Conservation (phyloP, 2,113 vertebrate genomes). For the Mionectes macconnelli region DNA sequence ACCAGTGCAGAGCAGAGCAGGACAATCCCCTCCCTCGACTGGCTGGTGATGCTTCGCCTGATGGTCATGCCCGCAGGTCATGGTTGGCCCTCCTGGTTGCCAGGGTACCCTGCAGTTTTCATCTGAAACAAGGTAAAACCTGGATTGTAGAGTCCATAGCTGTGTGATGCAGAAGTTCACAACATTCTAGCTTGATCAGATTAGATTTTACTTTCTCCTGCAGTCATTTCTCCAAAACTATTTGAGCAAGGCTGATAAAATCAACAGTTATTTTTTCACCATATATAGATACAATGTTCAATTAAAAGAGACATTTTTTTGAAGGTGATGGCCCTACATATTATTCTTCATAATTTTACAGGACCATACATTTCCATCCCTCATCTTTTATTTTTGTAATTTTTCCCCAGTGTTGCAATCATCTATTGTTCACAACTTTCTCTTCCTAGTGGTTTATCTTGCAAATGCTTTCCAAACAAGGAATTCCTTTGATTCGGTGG, state of each 20-base stretch:
- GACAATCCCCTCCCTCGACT: background rate
- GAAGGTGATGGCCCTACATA: background rate
- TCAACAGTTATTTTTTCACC: background rate
- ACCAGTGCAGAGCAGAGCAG: fast-evolving
- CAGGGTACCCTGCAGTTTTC: background rate
- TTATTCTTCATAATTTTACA: background rate
- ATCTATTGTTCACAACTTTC: background rate
- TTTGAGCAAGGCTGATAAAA: background rate
- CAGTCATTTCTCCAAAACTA: background rate
- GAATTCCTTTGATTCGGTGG: background rate
- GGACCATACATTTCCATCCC: background rate
- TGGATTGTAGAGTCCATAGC: background rate
- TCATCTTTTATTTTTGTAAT: background rate
- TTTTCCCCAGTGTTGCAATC: background rate
- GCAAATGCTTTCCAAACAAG: background rate
- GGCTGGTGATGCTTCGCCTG: fast-evolving
- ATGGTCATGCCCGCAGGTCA: fast-evolving
- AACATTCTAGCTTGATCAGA: background rate
- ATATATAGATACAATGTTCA: background rate
- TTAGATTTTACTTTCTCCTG: background rate
- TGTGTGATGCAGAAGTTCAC: background rate
- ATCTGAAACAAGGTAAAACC: background rate
- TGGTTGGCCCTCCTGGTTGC: background rate
- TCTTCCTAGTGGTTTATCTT: background rate
- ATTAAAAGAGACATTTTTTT: background rate